A percentile compares a stretch with the other conserved stretches of the same genome.
These are phyloP conservation scores for Pachycephus smyrnensis DNA, from an alignment of 2,888 invertebrate genomes.

Conservation along the genomic window DNA sequence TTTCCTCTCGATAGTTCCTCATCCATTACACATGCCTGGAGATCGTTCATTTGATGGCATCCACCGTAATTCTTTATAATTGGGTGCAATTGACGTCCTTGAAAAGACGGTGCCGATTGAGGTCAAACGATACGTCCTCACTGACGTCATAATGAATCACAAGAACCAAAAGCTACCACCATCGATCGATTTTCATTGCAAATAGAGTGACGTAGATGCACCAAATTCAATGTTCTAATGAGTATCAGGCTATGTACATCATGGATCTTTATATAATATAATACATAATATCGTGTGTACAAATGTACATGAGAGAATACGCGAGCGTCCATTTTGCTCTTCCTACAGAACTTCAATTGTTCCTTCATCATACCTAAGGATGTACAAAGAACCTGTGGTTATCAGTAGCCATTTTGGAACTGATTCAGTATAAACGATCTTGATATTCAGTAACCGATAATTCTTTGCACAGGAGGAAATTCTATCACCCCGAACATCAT, in stretches of 20 bases:
- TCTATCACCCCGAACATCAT: neutral
- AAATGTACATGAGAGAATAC: neutral
- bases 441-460: neutral
- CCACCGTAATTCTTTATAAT: slow-evolving; percentile 21
- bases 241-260: neutral
- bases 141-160: slow-evolving; percentile 1
- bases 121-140: slow-evolving; percentile 40
- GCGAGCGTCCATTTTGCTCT: neutral
- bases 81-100: slow-evolving; percentile 44
- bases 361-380: neutral
- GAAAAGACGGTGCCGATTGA: slow-evolving; percentile 35
- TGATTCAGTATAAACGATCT: neutral
- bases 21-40: neutral
- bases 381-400: neutral
- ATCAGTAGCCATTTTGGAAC: neutral
- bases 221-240: neutral
- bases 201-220: neutral
- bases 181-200: neutral
- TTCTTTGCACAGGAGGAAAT: neutral
- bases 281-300: neutral
- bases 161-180: neutral
- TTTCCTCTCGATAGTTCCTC: neutral
- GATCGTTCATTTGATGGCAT: neutral
- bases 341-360: neutral
- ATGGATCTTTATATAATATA: neutral